phyloP scores from a whole-genome alignment of 37 sponge, comb jelly and placozoan species.

The Tethya wilhelma region DNA sequence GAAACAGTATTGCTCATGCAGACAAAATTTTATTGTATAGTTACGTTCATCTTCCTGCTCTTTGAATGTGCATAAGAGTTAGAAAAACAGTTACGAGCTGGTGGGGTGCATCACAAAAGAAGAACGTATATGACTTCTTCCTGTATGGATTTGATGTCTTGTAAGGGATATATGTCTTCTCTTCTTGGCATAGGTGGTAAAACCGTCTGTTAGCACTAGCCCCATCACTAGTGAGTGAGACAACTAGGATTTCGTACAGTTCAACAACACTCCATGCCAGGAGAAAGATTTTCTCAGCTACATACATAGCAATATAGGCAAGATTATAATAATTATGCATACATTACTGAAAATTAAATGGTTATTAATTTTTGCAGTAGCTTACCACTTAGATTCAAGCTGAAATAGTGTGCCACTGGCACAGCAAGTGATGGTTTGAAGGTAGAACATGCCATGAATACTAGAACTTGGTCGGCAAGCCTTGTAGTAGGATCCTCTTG shows the following conservation, averaged over 20 bases:
- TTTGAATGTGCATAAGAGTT: slow-evolving; percentile 31
- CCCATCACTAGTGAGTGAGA: slow-evolving; percentile 25
- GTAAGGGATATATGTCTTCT: too few species aligned
- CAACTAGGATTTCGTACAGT: too few species aligned
- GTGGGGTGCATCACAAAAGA: slow-evolving; percentile 23
- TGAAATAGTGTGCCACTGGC: not conserved
- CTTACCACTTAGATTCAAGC: not conserved
- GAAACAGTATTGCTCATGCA: not conserved
- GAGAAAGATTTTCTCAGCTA: too few species aligned
- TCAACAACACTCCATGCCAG: too few species aligned
- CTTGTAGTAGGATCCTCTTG: not conserved
- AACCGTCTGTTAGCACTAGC: slow-evolving; percentile 8
- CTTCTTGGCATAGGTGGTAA: too few species aligned
- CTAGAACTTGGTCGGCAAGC: not conserved
- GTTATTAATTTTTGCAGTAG: too few species aligned
- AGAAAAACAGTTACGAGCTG: slow-evolving; percentile 15
- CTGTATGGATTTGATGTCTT: too few species aligned
- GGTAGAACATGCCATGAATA: too few species aligned
- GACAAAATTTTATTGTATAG: not conserved
- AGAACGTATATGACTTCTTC: too few species aligned
- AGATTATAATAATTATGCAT: too few species aligned
- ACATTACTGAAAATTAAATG: too few species aligned
- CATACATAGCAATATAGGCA: too few species aligned
- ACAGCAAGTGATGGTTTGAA: slow-evolving; percentile 5
- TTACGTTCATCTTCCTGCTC: slow-evolving; percentile 9